Percentiles rank a stretch among this genome's conserved stretches.
These are phyloP conservation scores for Eupsilia transversa DNA, from an alignment of 2,888 invertebrate species.

Conservation along the genomic window DNA sequence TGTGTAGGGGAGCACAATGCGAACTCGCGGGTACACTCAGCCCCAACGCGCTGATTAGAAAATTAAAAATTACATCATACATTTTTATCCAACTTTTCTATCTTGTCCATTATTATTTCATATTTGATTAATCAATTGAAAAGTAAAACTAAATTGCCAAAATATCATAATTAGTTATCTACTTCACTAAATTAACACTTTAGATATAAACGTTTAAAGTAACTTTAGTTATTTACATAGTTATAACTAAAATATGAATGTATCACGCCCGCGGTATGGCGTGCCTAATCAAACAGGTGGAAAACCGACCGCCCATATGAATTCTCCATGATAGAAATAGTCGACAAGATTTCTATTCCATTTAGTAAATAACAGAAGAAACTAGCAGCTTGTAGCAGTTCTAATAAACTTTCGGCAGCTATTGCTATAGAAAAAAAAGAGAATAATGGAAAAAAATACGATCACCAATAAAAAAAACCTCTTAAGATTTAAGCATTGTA, in stretches of 20 bases:
- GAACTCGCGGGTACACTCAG: constrained; percentile 85
- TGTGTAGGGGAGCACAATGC: constrained; percentile 87
- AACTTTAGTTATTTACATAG: not conserved
- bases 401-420: not conserved
- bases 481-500: too few species aligned
- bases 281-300: constrained; percentile 59
- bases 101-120: not conserved
- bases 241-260: constrained; percentile 26
- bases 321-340: constrained; percentile 30
- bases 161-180: not conserved
- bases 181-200: not conserved
- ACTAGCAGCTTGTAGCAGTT: not conserved
- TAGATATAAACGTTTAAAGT: not conserved
- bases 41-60: constrained; percentile 68
- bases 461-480: not conserved
- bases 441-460: not conserved
- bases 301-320: constrained; percentile 28
- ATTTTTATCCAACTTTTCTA: not conserved
- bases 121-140: not conserved
- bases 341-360: not conserved
- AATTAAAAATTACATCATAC: constrained; percentile 66
- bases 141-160: not conserved
- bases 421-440: not conserved
- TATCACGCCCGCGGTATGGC: constrained; percentile 19
- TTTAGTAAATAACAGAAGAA: not conserved